Conservation (phyloP, 2,113 vertebrate genomes). For the Turnix velox region DNA sequence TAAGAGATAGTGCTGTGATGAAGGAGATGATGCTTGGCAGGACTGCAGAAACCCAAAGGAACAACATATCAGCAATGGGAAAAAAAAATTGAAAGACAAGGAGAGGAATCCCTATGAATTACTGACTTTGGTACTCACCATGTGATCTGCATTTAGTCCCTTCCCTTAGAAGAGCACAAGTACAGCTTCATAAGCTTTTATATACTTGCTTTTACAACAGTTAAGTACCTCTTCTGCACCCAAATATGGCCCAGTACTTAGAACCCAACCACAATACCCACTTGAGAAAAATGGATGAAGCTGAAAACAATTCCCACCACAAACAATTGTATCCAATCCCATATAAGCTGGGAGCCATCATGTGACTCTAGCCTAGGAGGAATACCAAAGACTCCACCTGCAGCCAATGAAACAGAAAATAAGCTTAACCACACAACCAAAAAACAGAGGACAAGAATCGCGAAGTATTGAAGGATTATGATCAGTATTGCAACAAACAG, state of each 20-base stretch:
- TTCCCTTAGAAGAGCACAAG: neutral
- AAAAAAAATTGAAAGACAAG: neutral
- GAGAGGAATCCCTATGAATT: neutral
- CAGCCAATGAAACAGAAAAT: neutral
- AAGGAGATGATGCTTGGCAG: neutral
- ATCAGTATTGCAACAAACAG: neutral
- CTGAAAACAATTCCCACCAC: neutral
- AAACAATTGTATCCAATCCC: neutral
- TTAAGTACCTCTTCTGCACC: neutral
- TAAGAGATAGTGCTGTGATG: neutral
- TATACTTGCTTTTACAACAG: neutral
- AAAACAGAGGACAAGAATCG: neutral
- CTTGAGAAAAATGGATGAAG: fast-evolving
- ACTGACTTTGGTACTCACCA: neutral
- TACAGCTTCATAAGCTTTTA: neutral
- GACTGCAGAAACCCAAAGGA: neutral
- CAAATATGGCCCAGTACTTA: neutral
- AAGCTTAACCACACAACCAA: neutral
- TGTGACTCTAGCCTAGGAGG: neutral
- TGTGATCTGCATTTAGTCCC: neutral
- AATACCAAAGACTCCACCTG: neutral
- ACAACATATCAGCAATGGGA: neutral
- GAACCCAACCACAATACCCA: neutral
- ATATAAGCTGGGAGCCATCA: neutral
- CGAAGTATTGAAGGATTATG: neutral